Conservation (phyloP, 35 echinoderm and acorn worm genomes). For the Diadema setosum region DNA sequence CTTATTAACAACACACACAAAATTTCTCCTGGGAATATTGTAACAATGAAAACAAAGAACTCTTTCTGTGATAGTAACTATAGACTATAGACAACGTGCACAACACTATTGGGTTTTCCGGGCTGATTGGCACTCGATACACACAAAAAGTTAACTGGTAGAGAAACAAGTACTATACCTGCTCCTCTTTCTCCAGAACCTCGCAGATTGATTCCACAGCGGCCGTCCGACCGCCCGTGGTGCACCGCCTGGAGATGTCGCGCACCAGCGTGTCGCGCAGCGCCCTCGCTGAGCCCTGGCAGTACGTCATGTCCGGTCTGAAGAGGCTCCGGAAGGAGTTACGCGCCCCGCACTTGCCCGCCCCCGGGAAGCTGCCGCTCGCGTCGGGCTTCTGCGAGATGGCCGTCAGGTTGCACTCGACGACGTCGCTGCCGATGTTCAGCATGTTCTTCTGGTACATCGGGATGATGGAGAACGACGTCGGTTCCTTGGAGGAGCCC, state of each 20-base stretch:
- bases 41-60: no score
- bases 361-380: neutral
- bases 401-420: conserved; percentile 37
- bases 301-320: conserved; percentile 80
- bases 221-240: neutral
- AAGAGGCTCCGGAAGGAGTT: conserved; percentile 95
- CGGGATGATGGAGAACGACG: conserved; percentile 48
- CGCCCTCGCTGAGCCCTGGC: conserved; percentile 60
- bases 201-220: neutral
- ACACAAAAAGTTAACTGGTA: no score
- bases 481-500: no score
- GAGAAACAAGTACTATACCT: neutral
- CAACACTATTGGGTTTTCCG: no score
- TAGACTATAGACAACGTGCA: no score
- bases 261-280: conserved; percentile 24
- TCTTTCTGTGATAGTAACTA: no score
- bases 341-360: conserved; percentile 13
- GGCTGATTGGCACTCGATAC: no score
- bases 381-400: conserved; percentile 58
- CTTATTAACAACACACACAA: no score
- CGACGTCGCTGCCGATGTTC: conserved; percentile 42
- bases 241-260: neutral
- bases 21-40: no score
- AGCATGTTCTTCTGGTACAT: conserved; percentile 52
- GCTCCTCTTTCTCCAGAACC: conserved; percentile 18